Evolutionary conservation across 2,113 vertebrate species (phyloP).

Genomic region (Cathartes aura): DNA sequence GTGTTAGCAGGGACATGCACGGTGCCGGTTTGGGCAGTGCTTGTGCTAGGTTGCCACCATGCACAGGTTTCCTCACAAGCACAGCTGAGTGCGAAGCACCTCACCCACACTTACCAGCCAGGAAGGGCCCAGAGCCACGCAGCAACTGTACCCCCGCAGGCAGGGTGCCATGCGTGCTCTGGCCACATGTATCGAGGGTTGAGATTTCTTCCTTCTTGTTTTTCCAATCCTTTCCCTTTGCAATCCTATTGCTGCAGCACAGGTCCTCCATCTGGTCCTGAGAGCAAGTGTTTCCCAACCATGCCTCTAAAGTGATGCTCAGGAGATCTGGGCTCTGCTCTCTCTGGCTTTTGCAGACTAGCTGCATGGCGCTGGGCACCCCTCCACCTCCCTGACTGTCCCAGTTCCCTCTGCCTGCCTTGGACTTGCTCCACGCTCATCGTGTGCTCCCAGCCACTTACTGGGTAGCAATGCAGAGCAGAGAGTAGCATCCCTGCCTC

Average conservation of each 20-base stretch:
- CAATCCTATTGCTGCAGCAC: background rate
- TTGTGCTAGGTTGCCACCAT: background rate
- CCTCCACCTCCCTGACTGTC: background rate
- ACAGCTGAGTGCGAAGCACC: background rate
- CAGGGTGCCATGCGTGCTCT: fast-evolving
- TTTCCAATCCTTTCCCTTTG: background rate
- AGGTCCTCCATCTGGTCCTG: background rate
- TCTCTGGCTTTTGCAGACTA: background rate
- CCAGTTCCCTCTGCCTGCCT: background rate
- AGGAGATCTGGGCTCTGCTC: background rate
- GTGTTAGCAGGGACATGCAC: background rate
- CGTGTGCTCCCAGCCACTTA: background rate
- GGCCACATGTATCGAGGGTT: fast-evolving
- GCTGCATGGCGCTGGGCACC: background rate
- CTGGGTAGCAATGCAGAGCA: background rate
- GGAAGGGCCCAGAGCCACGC: background rate
- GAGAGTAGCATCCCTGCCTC: background rate
- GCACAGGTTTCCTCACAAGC: background rate
- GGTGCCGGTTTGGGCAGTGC: background rate
- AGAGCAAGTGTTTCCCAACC: background rate
- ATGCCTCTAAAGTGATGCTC: background rate
- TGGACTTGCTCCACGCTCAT: background rate
- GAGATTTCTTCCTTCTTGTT: background rate
- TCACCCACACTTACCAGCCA: fast-evolving
- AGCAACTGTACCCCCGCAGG: background rate